Conservation (phyloP, 2,113 vertebrate genomes). For the Anhinga anhinga region DNA sequence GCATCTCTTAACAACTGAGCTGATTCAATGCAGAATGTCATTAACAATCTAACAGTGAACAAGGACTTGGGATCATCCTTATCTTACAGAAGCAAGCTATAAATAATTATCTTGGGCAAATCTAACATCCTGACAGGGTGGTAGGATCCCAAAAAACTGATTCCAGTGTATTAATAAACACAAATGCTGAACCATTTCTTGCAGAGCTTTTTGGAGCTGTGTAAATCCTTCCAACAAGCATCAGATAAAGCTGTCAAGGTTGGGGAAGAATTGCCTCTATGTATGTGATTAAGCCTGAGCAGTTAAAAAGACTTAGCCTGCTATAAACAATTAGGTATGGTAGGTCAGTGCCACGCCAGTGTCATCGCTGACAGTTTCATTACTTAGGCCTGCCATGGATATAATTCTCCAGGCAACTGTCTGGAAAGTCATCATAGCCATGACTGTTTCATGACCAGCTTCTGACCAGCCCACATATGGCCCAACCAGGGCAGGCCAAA, state of each 20-base stretch:
- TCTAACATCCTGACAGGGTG: background rate
- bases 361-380: background rate
- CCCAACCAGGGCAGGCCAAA: background rate
- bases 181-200: background rate
- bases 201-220: background rate
- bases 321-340: background rate
- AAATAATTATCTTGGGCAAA: conserved; percentile 19
- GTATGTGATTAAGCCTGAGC: background rate
- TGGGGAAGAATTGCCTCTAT: background rate
- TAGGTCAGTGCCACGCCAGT: background rate
- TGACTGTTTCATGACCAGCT: background rate
- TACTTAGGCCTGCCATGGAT: background rate
- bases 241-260: background rate
- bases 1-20: background rate
- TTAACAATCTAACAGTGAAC: background rate
- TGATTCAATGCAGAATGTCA: background rate
- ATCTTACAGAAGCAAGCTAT: background rate
- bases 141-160: background rate
- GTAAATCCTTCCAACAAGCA: background rate
- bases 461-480: background rate
- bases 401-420: background rate
- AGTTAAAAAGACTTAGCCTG: background rate
- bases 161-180: background rate
- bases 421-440: background rate
- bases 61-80: background rate